phyloP scores from a whole-genome alignment of 1,140 invertebrate species.

The Drosophila bifasciata region DNA sequence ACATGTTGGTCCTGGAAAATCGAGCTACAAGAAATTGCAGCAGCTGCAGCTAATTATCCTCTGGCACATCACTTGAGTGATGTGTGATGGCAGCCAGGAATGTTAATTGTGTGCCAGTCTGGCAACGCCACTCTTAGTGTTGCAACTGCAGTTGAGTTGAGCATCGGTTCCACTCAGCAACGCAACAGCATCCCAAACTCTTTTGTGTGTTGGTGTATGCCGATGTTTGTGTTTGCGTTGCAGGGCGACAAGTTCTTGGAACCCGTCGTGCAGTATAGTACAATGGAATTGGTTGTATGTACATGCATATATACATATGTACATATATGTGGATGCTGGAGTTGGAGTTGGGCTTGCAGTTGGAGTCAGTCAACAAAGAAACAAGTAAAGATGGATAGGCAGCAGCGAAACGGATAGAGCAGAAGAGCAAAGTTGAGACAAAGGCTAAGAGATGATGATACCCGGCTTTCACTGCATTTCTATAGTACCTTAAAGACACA shows the following conservation, averaged over 20 bases:
- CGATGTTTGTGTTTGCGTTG: conserved; percentile 14
- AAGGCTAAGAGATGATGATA: conserved; percentile 14
- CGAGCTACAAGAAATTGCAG: no score
- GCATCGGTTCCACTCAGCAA: not conserved
- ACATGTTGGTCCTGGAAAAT: no score
- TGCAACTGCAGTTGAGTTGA: no score
- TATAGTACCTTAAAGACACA: conserved; percentile 20
- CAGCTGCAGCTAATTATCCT: no score
- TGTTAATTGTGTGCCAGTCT: no score
- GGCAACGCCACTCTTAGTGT: no score
- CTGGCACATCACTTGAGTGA: no score
- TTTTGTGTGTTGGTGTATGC: not conserved
- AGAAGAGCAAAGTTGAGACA: conserved; percentile 25
- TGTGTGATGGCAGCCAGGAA: no score
- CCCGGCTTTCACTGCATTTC: conserved; percentile 65
- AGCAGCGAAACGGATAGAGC: not conserved
- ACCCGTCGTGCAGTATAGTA: conserved; percentile 50
- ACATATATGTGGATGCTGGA: not conserved
- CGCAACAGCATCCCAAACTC: conserved; percentile 11
- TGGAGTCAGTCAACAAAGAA: conserved; percentile 20
- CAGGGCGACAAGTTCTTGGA: conserved; percentile 64
- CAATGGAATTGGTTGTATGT: conserved; percentile 34
- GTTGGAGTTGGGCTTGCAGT: not conserved
- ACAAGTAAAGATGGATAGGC: conserved; percentile 10
- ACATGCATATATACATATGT: no score